Evolutionary conservation across 2,888 invertebrate species (phyloP), one percentile per base, ranked within the genome.

Genomic region (Cetonia aurata): DNA sequence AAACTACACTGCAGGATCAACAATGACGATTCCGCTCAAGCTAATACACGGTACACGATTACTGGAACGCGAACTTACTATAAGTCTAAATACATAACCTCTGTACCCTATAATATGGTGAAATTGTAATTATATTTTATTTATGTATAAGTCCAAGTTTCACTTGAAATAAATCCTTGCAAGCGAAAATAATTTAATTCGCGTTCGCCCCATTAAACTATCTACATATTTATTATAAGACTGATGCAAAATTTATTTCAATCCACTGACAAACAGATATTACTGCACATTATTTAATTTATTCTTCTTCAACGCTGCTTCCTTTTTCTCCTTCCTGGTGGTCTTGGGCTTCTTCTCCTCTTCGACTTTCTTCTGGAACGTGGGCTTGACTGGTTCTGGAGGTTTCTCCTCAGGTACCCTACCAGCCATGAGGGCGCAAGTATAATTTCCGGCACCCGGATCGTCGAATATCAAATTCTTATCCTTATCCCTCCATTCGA

Each of bases 361-460:
- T 15, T 31, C 67, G 12, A 68, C 71, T 37, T 65, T 69, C 44
- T 56, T 59, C n/a, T 50, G 46, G 19, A 19, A 17, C 0, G 74
- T 72, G 6, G 71, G 68, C 68, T 73, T 74, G n/a, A 70, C 66
- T 12, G 73, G 69, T 41, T 74, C 71, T 3, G 74, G 75, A 8
- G 71, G 67, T 4, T 72, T 66, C 31, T 76, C 72, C 8, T 76
- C 75, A n/a, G 81, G 80, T 33, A 83, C 77, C 13, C 66, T 12
- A 0, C 82, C 81, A 0, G 80, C 83, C 83, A 84, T 84, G 19
- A 83, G 67, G n/a, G 83, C 82, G 65, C 82, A 83, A 0, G 86
- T 84, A 75, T 86, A 86, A 79, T 88, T 88, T 4, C 86, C 87
- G 44, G 83, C 81, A 8, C 87, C 87, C 0, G 87, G 85, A 77